Base-by-base conservation (phyloP, 2,797 vertebrate genomes). In the Diglossa cyanea region DNA sequence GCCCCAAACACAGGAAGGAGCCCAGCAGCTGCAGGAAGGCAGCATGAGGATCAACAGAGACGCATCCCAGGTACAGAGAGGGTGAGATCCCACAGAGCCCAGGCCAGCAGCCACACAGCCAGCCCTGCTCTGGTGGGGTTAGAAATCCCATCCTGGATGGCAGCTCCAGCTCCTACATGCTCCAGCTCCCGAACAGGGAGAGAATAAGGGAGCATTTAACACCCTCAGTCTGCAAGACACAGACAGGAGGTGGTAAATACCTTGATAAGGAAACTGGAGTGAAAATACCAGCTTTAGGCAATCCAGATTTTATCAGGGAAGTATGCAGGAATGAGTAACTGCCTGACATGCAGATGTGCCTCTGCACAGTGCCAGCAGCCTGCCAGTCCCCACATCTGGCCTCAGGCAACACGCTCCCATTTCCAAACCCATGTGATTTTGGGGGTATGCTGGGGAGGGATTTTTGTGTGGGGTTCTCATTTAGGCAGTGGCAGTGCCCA, bases 271-370 rank as follows among this genome's bases (percentile, higher is more conserved):
- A 93, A 94, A 93, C 94, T 91, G 65, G 85, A 96, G 92, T 89
- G 94, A 96, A 96, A 96, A 95, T 89, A 94, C 85, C 84, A 75
- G 95, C 94, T 97, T 95, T 94, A 95, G 95, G 95, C 95, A 86
- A 94, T 95, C 92, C 75, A 96, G 94, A 95, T 97, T 91, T 96
- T 96, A 96, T 97, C 95, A 81, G 86, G 84, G 92, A 94, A 95
- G 86, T 72, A 96, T 96, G 94, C 92, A 95, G 87, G 78, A 92
- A 95, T 96, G 92, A 95, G 92, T 96, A 96, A 97, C 75, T 95
- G 62, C 87, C 94, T 94, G 91, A 80, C 89, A 92, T 91, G 94
- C 75, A 94, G 94, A 95, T 96, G 92, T 92, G 93, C 83, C 90
- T 88, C 17, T 63, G 80, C 60, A 25, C 63, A 75, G 86, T 92